Conservation (phyloP, 2,888 invertebrate genomes). For the Eupithecia pulchellata region DNA sequence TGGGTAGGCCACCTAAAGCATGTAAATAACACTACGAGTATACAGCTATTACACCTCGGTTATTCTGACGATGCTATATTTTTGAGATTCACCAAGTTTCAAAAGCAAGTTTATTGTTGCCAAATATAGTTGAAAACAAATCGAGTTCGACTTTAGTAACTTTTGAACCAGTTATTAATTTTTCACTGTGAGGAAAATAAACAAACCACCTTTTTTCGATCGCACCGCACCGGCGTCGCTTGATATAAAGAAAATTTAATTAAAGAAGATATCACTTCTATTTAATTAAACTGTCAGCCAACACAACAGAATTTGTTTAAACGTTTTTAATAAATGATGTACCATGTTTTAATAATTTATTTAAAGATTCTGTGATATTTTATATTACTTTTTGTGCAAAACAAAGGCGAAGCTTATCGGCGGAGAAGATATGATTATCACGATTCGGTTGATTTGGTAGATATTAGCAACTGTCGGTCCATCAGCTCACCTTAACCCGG, state of each 20-base stretch:
- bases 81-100: not conserved
- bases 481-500: not conserved
- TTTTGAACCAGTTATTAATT: not conserved
- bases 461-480: not conserved
- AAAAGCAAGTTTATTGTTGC: not conserved
- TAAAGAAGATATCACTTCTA: constrained; percentile 53
- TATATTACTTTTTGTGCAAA: not conserved
- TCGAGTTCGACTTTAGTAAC: not conserved
- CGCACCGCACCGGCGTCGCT: constrained; percentile 39
- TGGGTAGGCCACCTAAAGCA: too few relatives aligned
- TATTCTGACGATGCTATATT: not conserved
- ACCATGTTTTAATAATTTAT: not conserved
- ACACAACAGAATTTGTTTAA: constrained; percentile 28
- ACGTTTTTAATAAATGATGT: constrained; percentile 8
- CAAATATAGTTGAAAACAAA: not conserved
- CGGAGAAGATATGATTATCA: not conserved
- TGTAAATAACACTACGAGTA: too few relatives aligned
- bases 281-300: constrained; percentile 51
- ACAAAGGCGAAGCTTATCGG: not conserved
- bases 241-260: constrained; percentile 53
- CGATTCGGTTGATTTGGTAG: not conserved
- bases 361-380: not conserved
- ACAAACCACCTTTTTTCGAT: constrained; percentile 51
- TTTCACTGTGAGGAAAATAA: constrained; percentile 45
- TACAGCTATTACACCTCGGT: too few relatives aligned